These are phyloP conservation scores for Philopotamus ludificatus DNA, from an alignment of 1,140 invertebrate genomes.

Conservation along the genomic window DNA sequence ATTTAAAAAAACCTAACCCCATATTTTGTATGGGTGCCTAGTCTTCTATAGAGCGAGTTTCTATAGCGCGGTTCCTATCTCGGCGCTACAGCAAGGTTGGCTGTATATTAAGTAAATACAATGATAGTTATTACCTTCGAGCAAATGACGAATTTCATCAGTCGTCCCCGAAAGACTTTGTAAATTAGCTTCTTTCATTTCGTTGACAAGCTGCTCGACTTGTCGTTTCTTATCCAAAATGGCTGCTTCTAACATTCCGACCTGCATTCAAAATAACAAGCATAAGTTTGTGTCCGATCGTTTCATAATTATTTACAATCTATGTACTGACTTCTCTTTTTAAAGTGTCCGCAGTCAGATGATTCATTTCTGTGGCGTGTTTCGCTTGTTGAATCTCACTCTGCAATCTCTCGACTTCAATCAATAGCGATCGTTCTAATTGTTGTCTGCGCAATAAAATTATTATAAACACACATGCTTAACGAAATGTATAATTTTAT, in stretches of 20 bases:
- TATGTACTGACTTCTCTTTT: constrained; percentile 72
- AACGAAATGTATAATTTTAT: not conserved
- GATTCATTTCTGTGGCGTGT: constrained; percentile 75
- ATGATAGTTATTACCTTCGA: too few relatives aligned
- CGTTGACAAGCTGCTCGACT: constrained; percentile 78
- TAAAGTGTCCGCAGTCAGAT: constrained; percentile 76
- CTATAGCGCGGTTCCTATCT: too few relatives aligned
- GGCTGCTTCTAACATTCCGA: constrained; percentile 71
- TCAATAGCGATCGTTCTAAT: constrained; percentile 71
- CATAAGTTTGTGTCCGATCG: too few relatives aligned
- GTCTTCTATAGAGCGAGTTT: too few relatives aligned
- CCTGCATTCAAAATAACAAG: constrained; percentile 49
- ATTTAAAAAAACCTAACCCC: too few relatives aligned
- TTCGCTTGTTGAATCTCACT: constrained; percentile 80
- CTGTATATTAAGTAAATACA: too few relatives aligned
- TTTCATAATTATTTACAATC: constrained; percentile 9
- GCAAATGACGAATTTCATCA: constrained; percentile 76
- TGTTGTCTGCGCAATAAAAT: constrained; percentile 55
- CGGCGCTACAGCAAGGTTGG: too few relatives aligned
- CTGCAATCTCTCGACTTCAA: constrained; percentile 78
- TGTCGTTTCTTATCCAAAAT: constrained; percentile 84
- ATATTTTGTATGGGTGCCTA: too few relatives aligned
- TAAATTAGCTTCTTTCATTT: constrained; percentile 91
- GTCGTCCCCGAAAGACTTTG: constrained; percentile 82
- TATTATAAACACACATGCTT: constrained; percentile 45